Conservation (phyloP, 1,140 invertebrate species). For the Drosophila elegans region DNA sequence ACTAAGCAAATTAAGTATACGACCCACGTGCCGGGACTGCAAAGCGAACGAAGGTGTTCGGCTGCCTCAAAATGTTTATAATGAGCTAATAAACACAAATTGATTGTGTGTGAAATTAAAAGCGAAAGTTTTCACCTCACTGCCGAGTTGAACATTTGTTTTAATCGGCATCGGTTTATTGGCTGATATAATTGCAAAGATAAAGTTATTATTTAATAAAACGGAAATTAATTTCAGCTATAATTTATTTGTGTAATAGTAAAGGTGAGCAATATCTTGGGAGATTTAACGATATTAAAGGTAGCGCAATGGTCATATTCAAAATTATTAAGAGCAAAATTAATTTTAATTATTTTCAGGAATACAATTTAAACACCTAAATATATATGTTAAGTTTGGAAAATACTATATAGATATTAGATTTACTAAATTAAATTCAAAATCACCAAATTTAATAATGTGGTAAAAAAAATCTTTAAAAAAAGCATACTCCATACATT, state of each 20-base stretch:
- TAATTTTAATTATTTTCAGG: not conserved
- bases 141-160: slow-evolving; percentile 1
- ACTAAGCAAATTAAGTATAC: slow-evolving; percentile 79
- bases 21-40: slow-evolving; percentile 56
- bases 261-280: no score
- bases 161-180: slow-evolving; percentile 20
- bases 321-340: no score
- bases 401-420: no score
- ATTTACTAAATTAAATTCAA: no score
- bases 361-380: no score
- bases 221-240: not conserved
- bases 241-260: not conserved
- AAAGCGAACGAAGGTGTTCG: slow-evolving; percentile 10
- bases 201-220: no score
- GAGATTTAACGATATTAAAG: no score
- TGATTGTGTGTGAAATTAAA: slow-evolving; percentile 69
- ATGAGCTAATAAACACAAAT: slow-evolving; percentile 73
- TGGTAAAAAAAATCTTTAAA: no score
- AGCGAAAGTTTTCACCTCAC: slow-evolving; percentile 36
- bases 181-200: slow-evolving; percentile 1
- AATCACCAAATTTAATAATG: no score
- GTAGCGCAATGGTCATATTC: no score
- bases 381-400: no score
- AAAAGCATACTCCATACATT: no score
- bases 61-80: slow-evolving; percentile 58